Evolutionary conservation across 2,888 invertebrate genomes (phyloP), one percentile per base, ranked within the genome.

Genomic region (Nesidiocoris tenuis): DNA sequence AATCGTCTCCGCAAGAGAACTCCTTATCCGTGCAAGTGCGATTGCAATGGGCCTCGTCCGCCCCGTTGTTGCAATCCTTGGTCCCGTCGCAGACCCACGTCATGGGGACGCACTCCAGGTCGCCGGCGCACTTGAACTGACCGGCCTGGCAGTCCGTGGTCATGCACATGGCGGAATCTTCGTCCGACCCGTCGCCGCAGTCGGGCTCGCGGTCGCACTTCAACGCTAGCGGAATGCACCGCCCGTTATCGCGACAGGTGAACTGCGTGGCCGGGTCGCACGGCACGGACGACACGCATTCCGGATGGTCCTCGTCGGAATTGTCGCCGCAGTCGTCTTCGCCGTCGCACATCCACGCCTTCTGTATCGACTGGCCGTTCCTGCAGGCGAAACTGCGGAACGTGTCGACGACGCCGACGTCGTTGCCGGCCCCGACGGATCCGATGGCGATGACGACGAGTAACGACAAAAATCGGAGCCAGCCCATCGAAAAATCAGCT

Each of bases 1-100:
- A 39, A 3, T 3, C 3, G 83, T 94, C 94, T 71, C 88, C 89
- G 84, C 96, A 96, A 16, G 94, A 93, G 83, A 95, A 95, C 84
- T 96, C 94, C 83, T 95, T 94, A 70, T 92, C 89, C 79, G 94
- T 90, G 84, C 96, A 96, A 21, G 95, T 95, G 83, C 91, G 92
- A 86, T 94, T 81, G 80, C 92, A 92, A 80, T 87, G 84, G 79
- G 84, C 85, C 84, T 92, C 91, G 82, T 92, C 92, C 78, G 88
- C 87, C 78, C 86, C 87, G 82, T 91, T 89, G 12, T 83, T 82
- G 82, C 92, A 92, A 85, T 92, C 92, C 56, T 85, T 82, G 55
- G 87, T 85, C 77, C 84, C 85, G 84, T 92, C 92, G 83, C 92
- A 92, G 74, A 88, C 84, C 91, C 92, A 90, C 76, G 85, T 83